Percentiles rank a stretch among this genome's conserved stretches.
These are phyloP conservation scores for Ischnus inquisitorius DNA, from an alignment of 2,888 invertebrate genomes.

Conservation along the genomic window DNA sequence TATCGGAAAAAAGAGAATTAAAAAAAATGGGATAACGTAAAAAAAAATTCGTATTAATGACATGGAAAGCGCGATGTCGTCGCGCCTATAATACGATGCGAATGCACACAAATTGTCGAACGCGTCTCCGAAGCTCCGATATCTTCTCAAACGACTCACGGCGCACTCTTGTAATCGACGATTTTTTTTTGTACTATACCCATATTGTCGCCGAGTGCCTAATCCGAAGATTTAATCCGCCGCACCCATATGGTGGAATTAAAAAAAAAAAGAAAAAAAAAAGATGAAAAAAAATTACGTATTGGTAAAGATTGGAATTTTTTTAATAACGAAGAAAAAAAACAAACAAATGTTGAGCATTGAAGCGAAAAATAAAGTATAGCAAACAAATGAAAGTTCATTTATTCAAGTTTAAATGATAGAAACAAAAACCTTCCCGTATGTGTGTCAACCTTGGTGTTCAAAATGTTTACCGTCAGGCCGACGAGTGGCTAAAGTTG, in stretches of 20 bases:
- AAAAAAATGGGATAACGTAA: conserved; percentile 1
- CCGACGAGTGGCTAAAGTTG: neutral
- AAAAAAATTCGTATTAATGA: neutral
- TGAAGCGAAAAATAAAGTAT: conserved; percentile 63
- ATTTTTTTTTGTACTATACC: conserved; percentile 42
- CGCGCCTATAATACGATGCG: conserved; percentile 6
- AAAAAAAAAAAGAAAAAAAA: conserved; percentile 27
- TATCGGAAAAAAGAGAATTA: neutral
- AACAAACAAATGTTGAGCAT: conserved; percentile 61
- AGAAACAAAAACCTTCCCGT: conserved; percentile 2
- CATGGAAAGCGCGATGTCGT: conserved; percentile 21
- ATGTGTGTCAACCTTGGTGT: neutral
- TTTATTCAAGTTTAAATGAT: conserved; percentile 10
- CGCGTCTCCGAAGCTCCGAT: conserved; percentile 9
- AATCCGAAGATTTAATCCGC: conserved; percentile 56
- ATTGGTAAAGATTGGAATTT: conserved; percentile 63
- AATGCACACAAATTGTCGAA: neutral
- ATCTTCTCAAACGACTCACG: conserved; percentile 15
- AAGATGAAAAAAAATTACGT: no score
- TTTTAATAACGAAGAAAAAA: conserved; percentile 40
- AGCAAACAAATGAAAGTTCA: conserved; percentile 38
- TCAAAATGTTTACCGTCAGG: neutral
- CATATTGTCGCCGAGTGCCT: conserved; percentile 72
- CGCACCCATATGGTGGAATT: conserved; percentile 55
- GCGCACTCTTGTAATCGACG: conserved; percentile 43